Conservation (phyloP, 2,888 invertebrate species). For the Metallyticus violacea region DNA sequence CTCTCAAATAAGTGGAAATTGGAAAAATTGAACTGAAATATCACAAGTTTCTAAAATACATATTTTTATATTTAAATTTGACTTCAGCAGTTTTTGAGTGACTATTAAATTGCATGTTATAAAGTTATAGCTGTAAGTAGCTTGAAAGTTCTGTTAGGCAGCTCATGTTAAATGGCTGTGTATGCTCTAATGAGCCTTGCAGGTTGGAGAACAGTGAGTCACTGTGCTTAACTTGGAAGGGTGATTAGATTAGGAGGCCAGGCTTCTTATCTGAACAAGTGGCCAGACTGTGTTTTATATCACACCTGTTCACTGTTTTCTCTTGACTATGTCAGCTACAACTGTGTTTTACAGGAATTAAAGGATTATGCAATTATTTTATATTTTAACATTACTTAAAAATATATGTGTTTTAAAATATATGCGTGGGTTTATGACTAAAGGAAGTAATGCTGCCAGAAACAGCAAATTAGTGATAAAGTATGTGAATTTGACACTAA, state of each 20-base stretch:
- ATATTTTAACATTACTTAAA: background rate
- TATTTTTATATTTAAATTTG: no score
- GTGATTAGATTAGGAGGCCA: background rate
- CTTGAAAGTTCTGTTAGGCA: background rate
- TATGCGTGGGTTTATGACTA: background rate
- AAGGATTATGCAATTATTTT: background rate
- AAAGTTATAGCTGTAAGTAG: background rate
- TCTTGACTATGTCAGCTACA: background rate
- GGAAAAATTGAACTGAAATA: no score
- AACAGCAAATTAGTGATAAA: background rate
- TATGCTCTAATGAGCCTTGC: background rate
- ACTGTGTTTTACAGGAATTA: background rate
- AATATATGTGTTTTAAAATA: background rate
- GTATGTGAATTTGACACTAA: background rate
- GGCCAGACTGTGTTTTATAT: background rate
- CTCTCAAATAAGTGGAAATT: no score
- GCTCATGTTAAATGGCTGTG: background rate
- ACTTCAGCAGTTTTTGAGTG: no score
- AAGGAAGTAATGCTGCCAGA: no score
- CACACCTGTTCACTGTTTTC: background rate
- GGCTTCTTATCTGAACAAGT: background rate
- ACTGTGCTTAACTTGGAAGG: background rate
- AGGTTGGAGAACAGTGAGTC: background rate
- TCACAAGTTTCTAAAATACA: no score
- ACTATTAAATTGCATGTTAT: no score